Evolutionary conservation across 2,888 invertebrate species (phyloP).

Genomic region (Penaeus monodon): DNA sequence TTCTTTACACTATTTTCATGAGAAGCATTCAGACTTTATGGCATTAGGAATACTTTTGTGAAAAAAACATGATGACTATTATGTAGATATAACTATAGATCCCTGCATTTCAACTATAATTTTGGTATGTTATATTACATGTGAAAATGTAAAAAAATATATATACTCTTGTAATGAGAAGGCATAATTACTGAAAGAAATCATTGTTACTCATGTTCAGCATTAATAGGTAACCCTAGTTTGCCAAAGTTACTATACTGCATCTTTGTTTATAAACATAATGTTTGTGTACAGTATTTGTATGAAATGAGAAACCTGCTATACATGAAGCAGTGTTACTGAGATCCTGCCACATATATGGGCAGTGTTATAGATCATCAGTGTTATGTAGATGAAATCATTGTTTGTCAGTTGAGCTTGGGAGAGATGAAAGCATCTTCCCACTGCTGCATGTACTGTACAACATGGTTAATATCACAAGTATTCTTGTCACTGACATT

Average conservation of each 20-base stretch:
- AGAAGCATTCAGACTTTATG: conserved; percentile 24
- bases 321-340: conserved; percentile 4
- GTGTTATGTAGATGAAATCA: conserved; percentile 22
- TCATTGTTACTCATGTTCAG: too few relatives aligned
- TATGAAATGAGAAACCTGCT: neutral
- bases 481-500: neutral
- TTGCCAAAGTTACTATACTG: too few relatives aligned
- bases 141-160: too few relatives aligned
- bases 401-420: neutral
- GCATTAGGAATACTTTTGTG: conserved; percentile 7
- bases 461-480: neutral
- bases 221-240: too few relatives aligned
- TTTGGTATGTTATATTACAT: too few relatives aligned
- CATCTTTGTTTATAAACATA: neutral
- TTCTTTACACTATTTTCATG: conserved; percentile 30
- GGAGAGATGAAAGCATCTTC: too few relatives aligned
- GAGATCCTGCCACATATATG: conserved; percentile 1
- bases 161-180: conserved; percentile 9
- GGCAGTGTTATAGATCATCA: conserved; percentile 5
- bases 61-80: too few relatives aligned
- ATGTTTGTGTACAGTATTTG: conserved; percentile 19
- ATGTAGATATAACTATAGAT: too few relatives aligned
- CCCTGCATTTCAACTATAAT: too few relatives aligned
- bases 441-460: too few relatives aligned
- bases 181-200: conserved; percentile 30